Base-by-base conservation (phyloP, 2,888 invertebrate species). In the Pristionchus japonicus region DNA sequence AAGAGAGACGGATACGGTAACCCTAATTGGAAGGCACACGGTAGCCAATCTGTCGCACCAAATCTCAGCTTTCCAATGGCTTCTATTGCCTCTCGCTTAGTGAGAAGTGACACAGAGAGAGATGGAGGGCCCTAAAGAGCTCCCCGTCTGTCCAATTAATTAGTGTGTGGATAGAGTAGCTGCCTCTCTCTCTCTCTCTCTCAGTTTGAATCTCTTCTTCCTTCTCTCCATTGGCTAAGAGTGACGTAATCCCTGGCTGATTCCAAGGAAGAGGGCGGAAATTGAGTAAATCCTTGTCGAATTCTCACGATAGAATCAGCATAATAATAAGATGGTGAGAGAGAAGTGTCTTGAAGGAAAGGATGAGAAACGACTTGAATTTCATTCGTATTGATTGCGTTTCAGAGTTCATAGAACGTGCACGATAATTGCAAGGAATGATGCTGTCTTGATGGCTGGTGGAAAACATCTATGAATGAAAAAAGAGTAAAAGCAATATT, bases 301-400 rank as follows among this genome's bases (percentile, higher is more conserved):
- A 40, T 85, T 85, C 85, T 34, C 85, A 64, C 85, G 82, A 31
- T 23, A 27, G 61, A 84, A 84, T 84, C 61, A 31, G 34, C 84
- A 82, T 82, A 82, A 82, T 47, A 82, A 82, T 47, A 27, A 6
- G 49, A 34, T 17, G 34, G n/a, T 27, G 4, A 27, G 27, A 3
- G 67, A 31, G 67, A 13, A 9, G 40, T 7, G n/a, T 77, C 23
- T 23, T 15, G 80, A 23, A 80, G 82, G 17, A 11, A n/a, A 6
- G 52, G 27, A 17, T 3, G 83, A 47, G 2, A n/a, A 17, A 23
- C 37, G 1, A 49, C 1, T 49, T 1, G 82, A 82, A 49, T 47
- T 17, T 49, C 2, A 3, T 49, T 11, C 6, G 11, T 6, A 77
- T 7, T 23, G 31, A 23, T 77, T n/a, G n/a, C n/a, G n/a, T n/a